Evolutionary conservation across 2,113 vertebrate species (phyloP), one percentile per base, ranked within the genome.

Genomic region (Rhegmatorhina hoffmannsi): DNA sequence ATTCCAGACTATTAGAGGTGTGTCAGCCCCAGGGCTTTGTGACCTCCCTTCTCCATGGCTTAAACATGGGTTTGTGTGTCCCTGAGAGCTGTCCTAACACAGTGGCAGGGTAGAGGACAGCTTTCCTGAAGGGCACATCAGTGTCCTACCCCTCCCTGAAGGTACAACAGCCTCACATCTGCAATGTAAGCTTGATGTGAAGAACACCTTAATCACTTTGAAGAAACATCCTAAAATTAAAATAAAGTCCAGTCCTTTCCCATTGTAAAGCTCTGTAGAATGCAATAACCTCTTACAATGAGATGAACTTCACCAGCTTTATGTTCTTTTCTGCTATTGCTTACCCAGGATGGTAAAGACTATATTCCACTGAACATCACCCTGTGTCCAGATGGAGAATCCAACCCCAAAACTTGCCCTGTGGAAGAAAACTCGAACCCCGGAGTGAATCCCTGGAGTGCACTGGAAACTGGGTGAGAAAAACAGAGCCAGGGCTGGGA

Each of bases 311-410:
- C n/a, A 49, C 40, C 59, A 38, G 13, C 46, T 69, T 46, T 34
- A 4, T 81, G 75, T 40, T 62, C 64, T 89, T 46, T 77, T n/a
- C 34, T 84, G 47, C 74, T 69, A 34, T 52, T 33, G 19, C 73
- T 84, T 49, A 16, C 17, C 46, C 38, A 99, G 99, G 99, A 99
- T 90, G 99, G 99, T 13, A 99, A 99, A 94, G 98, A 99, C 93
- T 99, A 99, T 60, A 99, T 99, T 87, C 99, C 99, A 52, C 97
- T 99, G 96, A 99, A 99, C 97, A 99, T 98, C n/a, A 98, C 98
- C 38, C 86, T 99, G 96, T 97, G 98, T 90, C 96, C 94, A 31
- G 98, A 98, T 69, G 97, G 97, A 80, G 98, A 98, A 55, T 76
- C 98, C 50, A 96, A 96, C 46, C 76, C 98, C 73, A 97, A 97